Conservation (phyloP, 2,888 invertebrate species). For the Sthenelais limicola region DNA sequence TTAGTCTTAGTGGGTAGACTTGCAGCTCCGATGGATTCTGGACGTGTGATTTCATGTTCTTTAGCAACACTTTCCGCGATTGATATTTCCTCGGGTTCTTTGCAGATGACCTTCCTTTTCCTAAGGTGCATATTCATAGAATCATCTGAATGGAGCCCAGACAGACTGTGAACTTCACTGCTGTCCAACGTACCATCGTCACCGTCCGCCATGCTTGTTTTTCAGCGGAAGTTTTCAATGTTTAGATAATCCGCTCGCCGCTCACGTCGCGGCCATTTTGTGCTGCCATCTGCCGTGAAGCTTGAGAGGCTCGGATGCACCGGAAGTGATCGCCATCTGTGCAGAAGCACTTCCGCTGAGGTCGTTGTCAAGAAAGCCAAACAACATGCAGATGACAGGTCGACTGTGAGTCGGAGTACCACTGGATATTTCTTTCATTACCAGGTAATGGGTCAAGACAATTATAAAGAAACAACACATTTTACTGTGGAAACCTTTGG, state of each 20-base stretch:
- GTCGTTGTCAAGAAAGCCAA: constrained; percentile 30
- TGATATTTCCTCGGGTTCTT: not conserved
- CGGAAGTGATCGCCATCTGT: too few relatives aligned
- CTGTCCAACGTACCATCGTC: not conserved
- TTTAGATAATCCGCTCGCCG: too few relatives aligned
- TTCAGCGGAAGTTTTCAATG: constrained; percentile 7
- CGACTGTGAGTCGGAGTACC: too few relatives aligned
- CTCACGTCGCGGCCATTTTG: too few relatives aligned
- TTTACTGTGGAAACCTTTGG: too few relatives aligned
- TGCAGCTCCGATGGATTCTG: constrained; percentile 11
- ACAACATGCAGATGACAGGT: constrained; percentile 31
- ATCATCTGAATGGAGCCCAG: constrained; percentile 9
- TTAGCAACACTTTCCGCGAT: constrained; percentile 11
- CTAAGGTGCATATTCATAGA: not conserved
- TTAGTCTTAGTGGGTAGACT: too few relatives aligned
- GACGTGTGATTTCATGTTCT: not conserved
- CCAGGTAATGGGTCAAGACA: too few relatives aligned
- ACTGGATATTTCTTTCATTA: too few relatives aligned
- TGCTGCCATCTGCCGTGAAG: too few relatives aligned
- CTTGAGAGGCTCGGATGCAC: too few relatives aligned
- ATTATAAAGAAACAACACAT: too few relatives aligned
- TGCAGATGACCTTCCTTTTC: not conserved
- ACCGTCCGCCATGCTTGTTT: constrained; percentile 35
- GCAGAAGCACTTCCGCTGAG: constrained; percentile 24
- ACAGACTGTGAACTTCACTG: not conserved